Conservation (phyloP, 1,140 invertebrate genomes). For the Trissolcus basalis region DNA sequence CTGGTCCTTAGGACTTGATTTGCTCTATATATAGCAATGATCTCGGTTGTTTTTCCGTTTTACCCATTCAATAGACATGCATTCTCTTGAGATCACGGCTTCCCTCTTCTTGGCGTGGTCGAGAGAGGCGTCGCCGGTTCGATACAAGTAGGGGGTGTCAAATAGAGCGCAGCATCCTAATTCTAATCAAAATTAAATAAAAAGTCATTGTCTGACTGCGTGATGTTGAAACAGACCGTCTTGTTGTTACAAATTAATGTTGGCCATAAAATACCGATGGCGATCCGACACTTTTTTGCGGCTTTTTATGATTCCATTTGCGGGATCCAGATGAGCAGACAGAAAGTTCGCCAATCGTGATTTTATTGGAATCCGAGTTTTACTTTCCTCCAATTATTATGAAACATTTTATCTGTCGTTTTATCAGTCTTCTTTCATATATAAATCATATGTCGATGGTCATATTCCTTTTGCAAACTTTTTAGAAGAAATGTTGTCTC, state of each 20-base stretch:
- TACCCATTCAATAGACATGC: slow-evolving; percentile 70
- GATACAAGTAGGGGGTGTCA: slow-evolving; percentile 70
- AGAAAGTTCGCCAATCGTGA: too few species aligned
- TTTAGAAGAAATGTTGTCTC: too few species aligned
- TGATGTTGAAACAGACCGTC: slow-evolving; percentile 53
- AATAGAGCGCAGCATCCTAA: slow-evolving; percentile 77
- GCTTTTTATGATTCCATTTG: not conserved
- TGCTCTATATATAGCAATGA: slow-evolving; percentile 75
- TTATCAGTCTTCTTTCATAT: too few species aligned
- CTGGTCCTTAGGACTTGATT: slow-evolving; percentile 67
- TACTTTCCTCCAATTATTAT: too few species aligned
- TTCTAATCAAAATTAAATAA: slow-evolving; percentile 74
- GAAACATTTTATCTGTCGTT: too few species aligned
- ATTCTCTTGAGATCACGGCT: slow-evolving; percentile 69
- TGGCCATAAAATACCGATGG: not conserved
- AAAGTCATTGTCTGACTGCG: slow-evolving; percentile 54
- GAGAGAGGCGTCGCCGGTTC: slow-evolving; percentile 59
- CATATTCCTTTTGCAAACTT: too few species aligned
- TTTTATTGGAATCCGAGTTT: too few species aligned
- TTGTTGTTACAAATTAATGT: slow-evolving; percentile 21
- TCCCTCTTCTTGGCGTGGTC: slow-evolving; percentile 64
- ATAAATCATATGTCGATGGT: too few species aligned
- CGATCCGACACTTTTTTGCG: not conserved
- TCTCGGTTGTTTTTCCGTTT: slow-evolving; percentile 70
- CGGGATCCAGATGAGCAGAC: too few species aligned